Conservation (phyloP, 2,113 vertebrate species). For the Brachyhypopomus gauderio region DNA sequence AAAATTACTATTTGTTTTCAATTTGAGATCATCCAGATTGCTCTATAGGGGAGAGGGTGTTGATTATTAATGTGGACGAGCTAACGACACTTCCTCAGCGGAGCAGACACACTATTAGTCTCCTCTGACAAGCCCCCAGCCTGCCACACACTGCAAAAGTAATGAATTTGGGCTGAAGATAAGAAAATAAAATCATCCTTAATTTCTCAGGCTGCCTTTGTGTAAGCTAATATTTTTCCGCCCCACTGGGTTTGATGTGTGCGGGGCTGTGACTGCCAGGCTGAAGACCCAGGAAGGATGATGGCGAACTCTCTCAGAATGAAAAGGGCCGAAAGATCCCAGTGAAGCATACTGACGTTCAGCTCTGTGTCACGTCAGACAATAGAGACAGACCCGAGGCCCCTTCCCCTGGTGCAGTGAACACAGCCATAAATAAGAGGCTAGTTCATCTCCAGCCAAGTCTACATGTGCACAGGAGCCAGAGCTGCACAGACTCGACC, state of each 20-base stretch:
- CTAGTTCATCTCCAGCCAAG: constrained; percentile 28
- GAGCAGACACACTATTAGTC: constrained; percentile 58
- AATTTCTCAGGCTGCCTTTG: constrained; percentile 64
- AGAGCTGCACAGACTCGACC: background rate
- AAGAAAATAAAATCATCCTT: constrained; percentile 66
- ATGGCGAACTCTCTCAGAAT: constrained; percentile 52
- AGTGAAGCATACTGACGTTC: constrained; percentile 31
- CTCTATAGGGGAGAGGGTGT: constrained; percentile 58
- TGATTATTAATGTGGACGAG: constrained; percentile 66
- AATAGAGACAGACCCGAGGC: constrained; percentile 38
- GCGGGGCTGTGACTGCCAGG: constrained; percentile 44
- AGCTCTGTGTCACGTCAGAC: constrained; percentile 39
- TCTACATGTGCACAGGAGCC: constrained; percentile 5
- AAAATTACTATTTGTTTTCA: constrained; percentile 79
- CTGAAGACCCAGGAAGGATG: constrained; percentile 55
- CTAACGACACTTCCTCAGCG: constrained; percentile 45
- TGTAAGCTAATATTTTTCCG: constrained; percentile 67
- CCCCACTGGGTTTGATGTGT: constrained; percentile 53
- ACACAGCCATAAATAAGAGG: constrained; percentile 40
- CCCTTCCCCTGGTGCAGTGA: constrained; percentile 32
- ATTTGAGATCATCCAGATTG: constrained; percentile 74
- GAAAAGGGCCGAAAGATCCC: constrained; percentile 46
- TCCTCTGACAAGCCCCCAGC: constrained; percentile 55
- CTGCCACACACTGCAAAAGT: constrained; percentile 57
- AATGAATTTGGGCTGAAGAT: constrained; percentile 58